Conservation (phyloP, 2,888 invertebrate species). For the Oscheius myriophilus region DNA sequence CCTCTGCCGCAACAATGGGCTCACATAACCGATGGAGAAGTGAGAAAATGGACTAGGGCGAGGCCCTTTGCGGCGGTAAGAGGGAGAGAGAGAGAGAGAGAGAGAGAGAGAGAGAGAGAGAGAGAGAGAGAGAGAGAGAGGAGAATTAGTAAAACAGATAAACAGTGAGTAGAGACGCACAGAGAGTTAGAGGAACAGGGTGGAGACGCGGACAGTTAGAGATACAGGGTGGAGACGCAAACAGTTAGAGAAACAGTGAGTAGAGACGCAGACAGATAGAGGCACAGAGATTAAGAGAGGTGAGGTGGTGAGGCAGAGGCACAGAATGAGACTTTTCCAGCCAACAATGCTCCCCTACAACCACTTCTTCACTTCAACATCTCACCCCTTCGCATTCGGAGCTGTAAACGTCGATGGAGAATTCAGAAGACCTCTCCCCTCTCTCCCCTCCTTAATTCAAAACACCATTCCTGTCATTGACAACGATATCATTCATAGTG, state of each 20-base stretch:
- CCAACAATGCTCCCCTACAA: neutral
- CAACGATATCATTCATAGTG: slow-evolving; percentile 23
- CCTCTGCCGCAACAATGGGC: neutral
- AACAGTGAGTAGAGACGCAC: too few species aligned
- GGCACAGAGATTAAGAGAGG: too few species aligned
- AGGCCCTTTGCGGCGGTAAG: slow-evolving; percentile 4
- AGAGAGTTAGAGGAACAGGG: too few species aligned
- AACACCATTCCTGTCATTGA: slow-evolving; percentile 27
- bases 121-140: neutral
- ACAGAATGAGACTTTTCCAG: neutral
- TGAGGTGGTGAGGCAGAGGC: slow-evolving; percentile 9
- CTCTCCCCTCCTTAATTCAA: slow-evolving; percentile 5
- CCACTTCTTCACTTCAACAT: neutral
- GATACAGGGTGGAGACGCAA: slow-evolving; percentile 2
- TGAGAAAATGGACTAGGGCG: slow-evolving; percentile 9
- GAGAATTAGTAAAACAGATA: too few species aligned
- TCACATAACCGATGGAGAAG: neutral
- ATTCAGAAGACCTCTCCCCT: neutral
- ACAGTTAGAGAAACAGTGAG: neutral
- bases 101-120: slow-evolving; percentile 18
- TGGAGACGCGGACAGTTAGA: too few species aligned
- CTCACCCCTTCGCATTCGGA: slow-evolving; percentile 11
- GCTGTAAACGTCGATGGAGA: slow-evolving; percentile 3
- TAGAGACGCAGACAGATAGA: too few species aligned
- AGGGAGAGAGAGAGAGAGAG: slow-evolving; percentile 12